These are phyloP conservation scores for Neomicropteryx cornuta DNA, from an alignment of 1,140 invertebrate species.

Conservation along the genomic window DNA sequence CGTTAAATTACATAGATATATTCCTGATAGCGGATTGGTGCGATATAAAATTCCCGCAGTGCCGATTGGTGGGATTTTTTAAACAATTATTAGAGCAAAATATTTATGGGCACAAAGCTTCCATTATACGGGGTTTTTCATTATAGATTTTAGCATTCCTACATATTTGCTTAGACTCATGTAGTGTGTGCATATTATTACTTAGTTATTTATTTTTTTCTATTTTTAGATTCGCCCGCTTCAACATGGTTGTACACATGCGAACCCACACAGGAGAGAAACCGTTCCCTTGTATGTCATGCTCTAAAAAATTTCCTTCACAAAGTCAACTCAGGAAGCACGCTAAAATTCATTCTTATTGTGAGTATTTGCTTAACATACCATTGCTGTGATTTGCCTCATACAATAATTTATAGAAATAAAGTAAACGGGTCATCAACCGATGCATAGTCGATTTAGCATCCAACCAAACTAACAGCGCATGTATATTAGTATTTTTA, in stretches of 20 bases:
- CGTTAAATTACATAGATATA: too few species aligned
- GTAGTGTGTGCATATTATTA: slow-evolving; percentile 1
- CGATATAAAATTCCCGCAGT: too few species aligned
- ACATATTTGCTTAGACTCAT: background rate
- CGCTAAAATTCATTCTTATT: slow-evolving; percentile 37
- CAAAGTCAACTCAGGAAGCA: slow-evolving; percentile 33
- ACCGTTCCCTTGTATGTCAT: slow-evolving; percentile 45
- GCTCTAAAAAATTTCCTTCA: slow-evolving; percentile 28
- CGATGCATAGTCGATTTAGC: background rate
- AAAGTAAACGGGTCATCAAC: background rate
- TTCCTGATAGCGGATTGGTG: too few species aligned
- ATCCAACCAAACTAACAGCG: background rate
- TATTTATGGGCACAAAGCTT: too few species aligned
- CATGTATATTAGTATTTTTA: background rate
- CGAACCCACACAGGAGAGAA: slow-evolving; percentile 56
- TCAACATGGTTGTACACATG: slow-evolving; percentile 39
- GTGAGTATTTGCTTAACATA: background rate
- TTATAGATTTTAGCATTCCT: too few species aligned
- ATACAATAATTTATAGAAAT: background rate
- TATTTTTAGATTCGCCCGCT: slow-evolving; percentile 30
- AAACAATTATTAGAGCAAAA: too few species aligned
- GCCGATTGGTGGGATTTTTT: too few species aligned
- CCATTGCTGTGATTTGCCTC: background rate
- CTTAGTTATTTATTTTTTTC: slow-evolving; percentile 4
- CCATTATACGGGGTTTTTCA: too few species aligned